Evolutionary conservation across 2,797 vertebrate species (phyloP).

Genomic region (Meriones psammophilus): DNA sequence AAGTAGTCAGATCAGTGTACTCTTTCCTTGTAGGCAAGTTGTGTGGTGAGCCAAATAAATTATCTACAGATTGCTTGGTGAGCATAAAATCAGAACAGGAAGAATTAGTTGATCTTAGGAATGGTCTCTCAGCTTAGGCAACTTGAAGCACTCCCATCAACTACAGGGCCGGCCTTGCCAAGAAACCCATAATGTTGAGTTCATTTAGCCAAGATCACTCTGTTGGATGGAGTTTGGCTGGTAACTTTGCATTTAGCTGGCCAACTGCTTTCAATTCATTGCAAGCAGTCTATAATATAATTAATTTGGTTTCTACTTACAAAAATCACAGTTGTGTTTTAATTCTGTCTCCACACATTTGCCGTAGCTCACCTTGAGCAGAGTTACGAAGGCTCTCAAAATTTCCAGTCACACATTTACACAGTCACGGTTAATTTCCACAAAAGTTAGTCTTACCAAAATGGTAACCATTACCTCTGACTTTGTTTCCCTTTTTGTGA

Average conservation of each 20-base stretch:
- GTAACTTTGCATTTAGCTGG: conserved; percentile 70
- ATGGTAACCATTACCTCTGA: background rate
- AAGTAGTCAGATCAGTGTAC: conserved; percentile 68
- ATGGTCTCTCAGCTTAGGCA: conserved; percentile 64
- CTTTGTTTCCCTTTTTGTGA: conserved; percentile 36
- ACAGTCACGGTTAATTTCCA: conserved; percentile 55
- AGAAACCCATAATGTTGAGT: conserved; percentile 66
- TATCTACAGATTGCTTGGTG: conserved; percentile 77
- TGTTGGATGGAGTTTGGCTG: conserved; percentile 63
- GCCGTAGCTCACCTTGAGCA: conserved; percentile 67
- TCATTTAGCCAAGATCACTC: conserved; percentile 76
- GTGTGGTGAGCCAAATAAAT: conserved; percentile 73
- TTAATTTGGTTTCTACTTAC: conserved; percentile 77
- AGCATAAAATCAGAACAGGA: conserved; percentile 77
- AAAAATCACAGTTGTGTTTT: conserved; percentile 72
- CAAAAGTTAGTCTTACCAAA: conserved; percentile 51
- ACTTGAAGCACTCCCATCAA: conserved; percentile 75
- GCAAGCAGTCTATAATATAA: conserved; percentile 67
- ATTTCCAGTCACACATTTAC: conserved; percentile 43
- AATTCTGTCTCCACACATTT: conserved; percentile 57
- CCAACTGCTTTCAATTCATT: conserved; percentile 74
- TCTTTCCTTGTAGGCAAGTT: conserved; percentile 71
- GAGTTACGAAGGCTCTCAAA: conserved; percentile 49
- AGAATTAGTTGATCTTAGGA: conserved; percentile 71
- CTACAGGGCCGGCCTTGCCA: conserved; percentile 70